Percentiles rank a stretch among this genome's conserved stretches.
phyloP scores from a whole-genome alignment of 64 coral and sea anemone genomes.

The Montipora foliosa region DNA sequence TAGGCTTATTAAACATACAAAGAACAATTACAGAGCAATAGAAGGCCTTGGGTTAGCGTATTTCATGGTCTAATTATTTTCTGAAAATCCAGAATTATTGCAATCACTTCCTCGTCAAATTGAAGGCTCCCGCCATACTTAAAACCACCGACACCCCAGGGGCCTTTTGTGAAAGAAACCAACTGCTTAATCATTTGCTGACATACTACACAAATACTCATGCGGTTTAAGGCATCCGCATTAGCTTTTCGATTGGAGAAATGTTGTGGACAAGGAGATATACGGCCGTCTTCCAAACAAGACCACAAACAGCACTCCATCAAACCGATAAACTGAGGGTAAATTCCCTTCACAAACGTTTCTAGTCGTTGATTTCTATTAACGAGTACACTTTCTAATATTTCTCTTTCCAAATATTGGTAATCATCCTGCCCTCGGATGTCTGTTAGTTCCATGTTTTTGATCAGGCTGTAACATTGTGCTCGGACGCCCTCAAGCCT shows the following conservation, averaged over 20 bases:
- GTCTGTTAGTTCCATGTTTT: neutral
- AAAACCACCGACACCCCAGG: neutral
- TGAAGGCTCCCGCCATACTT: neutral
- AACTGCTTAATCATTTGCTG: neutral
- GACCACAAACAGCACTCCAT: neutral
- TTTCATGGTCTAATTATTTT: neutral
- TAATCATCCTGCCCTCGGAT: neutral
- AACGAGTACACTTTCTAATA: neutral
- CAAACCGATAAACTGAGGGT: conserved; percentile 32
- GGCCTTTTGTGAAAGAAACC: neutral
- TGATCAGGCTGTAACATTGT: neutral
- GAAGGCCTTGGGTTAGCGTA: neutral
- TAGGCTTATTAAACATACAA: too few species aligned
- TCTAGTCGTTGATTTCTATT: conserved; percentile 1
- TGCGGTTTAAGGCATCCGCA: neutral
- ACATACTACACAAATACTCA: neutral
- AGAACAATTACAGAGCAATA: too few species aligned
- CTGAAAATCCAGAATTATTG: neutral
- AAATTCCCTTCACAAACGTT: neutral
- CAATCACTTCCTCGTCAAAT: neutral
- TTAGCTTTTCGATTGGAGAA: neutral
- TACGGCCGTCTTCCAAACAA: neutral
- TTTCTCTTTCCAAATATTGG: neutral
- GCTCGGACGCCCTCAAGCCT: neutral
- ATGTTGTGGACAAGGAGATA: neutral